Base-by-base conservation (phyloP, 2,797 vertebrate species). In the Xenopus petersii region DNA sequence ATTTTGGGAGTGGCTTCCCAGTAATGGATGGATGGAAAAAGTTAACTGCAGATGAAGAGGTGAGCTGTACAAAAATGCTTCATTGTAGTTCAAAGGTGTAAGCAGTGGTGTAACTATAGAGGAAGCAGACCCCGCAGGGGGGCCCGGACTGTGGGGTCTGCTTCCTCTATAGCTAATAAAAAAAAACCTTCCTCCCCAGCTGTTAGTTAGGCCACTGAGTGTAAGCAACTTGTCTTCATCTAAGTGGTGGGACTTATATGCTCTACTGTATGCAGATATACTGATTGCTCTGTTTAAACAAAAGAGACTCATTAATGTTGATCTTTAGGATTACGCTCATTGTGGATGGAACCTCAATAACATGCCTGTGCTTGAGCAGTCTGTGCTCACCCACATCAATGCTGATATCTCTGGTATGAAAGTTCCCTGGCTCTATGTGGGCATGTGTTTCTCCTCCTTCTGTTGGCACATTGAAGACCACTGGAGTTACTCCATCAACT, bases 391-490 rank as follows among this genome's bases (percentile, higher is more conserved):
- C 33, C 97, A 99, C 86, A 98, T 98, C 85, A 98, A 97, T 1
- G 97, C 95, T 56, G 97, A 99, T 85, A 98, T 99, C 86, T 98
- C 97, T n/a, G 98, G 98, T 54, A 99, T 99, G 97, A 99, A 99
- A 86, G 94, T 99, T 55, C 98, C 98, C 47, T 98, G 98, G 98
- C 94, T 99, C 0, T 98, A 99, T 0, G 98, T 99, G 49, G 98
- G 98, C 70, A 99, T 99, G 98, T 99, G 97, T 82, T 99, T 99
- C 87, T 98, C 97, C 64, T 98, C 97, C 0, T 98, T 98, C 82
- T 98, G 96, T 84, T 98, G 97, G 96, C 98, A 99, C 81, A 99
- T 98, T 36, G 93, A 98, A 86, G 91, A 95, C 81, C 94, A 95
- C 82, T 95, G 94, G 94, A 95, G 94, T 81, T 95, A 95, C 73